phyloP scores from a whole-genome alignment of 2,888 invertebrate genomes.

The Leptopilina myrica region DNA sequence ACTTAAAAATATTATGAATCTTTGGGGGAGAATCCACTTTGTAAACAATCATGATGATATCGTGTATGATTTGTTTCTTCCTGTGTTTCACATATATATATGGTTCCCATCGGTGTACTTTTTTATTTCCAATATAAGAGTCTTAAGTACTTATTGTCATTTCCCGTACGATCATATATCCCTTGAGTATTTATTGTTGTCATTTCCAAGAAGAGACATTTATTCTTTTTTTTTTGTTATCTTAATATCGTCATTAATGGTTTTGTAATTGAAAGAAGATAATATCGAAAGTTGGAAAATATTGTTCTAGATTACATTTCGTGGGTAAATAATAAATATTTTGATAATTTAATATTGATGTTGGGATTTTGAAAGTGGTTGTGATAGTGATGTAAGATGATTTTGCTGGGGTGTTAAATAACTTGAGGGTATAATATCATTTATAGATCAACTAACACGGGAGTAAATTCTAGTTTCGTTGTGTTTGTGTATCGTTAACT shows the following conservation, averaged over 20 bases:
- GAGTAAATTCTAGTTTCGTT: background rate
- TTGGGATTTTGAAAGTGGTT: constrained; percentile 60
- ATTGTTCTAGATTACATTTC: too few species aligned
- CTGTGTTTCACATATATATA: background rate
- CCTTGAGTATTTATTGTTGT: too few species aligned
- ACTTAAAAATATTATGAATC: background rate
- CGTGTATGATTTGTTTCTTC: constrained; percentile 1
- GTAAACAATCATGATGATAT: background rate
- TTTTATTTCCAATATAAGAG: too few species aligned
- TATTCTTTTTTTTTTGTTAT: too few species aligned
- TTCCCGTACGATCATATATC: too few species aligned
- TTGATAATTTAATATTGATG: constrained; percentile 51
- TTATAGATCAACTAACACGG: constrained; percentile 54
- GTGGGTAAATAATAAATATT: constrained; percentile 13
- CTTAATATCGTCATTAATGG: too few species aligned
- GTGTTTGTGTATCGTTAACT: background rate
- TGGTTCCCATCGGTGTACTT: too few species aligned
- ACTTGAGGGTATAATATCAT: constrained; percentile 62
- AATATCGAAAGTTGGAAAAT: too few species aligned
- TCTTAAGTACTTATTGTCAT: too few species aligned
- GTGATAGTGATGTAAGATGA: constrained; percentile 62
- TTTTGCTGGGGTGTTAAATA: constrained; percentile 59
- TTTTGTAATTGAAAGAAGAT: too few species aligned
- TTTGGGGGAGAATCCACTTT: background rate
- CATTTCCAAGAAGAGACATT: too few species aligned